Evolutionary conservation across 2,888 invertebrate species (phyloP).

Genomic region (Conistra vaccinii): DNA sequence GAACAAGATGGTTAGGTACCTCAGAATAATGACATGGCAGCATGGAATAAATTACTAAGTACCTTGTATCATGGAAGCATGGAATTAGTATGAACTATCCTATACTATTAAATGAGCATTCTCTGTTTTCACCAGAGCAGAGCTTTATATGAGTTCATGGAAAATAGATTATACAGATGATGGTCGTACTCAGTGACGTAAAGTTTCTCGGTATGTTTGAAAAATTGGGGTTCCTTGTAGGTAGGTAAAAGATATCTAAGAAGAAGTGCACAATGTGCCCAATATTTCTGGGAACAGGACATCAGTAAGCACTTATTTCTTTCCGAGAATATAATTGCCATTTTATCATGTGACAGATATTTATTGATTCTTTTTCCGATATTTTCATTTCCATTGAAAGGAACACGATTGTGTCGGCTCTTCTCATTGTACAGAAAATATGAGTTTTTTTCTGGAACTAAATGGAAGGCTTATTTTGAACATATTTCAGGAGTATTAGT

Average conservation of each 20-base stretch:
- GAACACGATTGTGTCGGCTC: background rate
- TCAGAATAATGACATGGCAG: too few relatives aligned
- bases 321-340: background rate
- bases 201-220: background rate
- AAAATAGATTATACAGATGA: background rate
- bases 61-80: too few relatives aligned
- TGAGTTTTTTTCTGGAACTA: background rate
- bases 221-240: background rate
- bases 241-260: background rate
- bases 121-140: too few relatives aligned
- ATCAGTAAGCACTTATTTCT: background rate
- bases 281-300: background rate
- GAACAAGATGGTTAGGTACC: too few relatives aligned
- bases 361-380: constrained; percentile 32
- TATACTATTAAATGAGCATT: too few relatives aligned
- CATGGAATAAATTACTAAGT: too few relatives aligned
- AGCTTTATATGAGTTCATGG: too few relatives aligned
- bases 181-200: background rate
- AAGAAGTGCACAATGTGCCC: background rate
- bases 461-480: background rate
- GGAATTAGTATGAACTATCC: too few relatives aligned
- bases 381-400: constrained; percentile 23
- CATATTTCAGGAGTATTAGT: background rate
- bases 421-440: constrained; percentile 27
- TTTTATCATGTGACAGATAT: constrained; percentile 30